Base-by-base conservation (phyloP, 1,140 invertebrate genomes). In the Octopus bimaculoides region DNA sequence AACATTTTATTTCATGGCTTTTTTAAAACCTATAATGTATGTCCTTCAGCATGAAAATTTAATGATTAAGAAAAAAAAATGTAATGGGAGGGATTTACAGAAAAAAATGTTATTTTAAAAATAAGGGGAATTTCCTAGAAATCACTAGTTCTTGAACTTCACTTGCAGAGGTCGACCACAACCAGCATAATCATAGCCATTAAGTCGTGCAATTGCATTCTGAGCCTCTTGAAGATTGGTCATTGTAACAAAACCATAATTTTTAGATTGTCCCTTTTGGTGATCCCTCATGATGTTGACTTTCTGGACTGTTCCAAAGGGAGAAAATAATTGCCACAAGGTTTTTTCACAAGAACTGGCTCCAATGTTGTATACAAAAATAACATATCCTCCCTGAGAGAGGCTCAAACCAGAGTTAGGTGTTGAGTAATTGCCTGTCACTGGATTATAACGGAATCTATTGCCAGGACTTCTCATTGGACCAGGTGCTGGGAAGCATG, bases 301-400 rank as follows among this genome's bases (percentile, higher is more conserved):
- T 80, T 89, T 88, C 69, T 85, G 80, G 14, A 90, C 86, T 3
- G 84, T 84, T 10, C 89, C 89, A 78, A 86, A 90, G n/a, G 84
- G 82, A 41, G 85, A 85, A 80, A 90, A 90, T 77, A 89, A 69
- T 54, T 86, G 83, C 84, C 85, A 88, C 12, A 90, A 77, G 14
- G 84, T 82, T 54, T 84, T 82, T 54, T 90, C 89, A 82, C 88
- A 85, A 8, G 87, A 83, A 76, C 89, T 85, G 5, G 85, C 77
- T 12, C 89, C 89, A 81, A 90, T 89, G 81, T 90, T 90, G 82
- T 88, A 89, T 17, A 88, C 87, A 84, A 89, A 90, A 20, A 90
- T 81, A 81, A 55, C 77, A 78, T 52, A 71, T 74, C 69, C 53
- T 54, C 9, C 74, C 61, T n/a, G 55, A 61, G 10, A 52, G n/a